Base-by-base conservation (phyloP, 2,888 invertebrate genomes). In the Chrysotoxum bicinctum region DNA sequence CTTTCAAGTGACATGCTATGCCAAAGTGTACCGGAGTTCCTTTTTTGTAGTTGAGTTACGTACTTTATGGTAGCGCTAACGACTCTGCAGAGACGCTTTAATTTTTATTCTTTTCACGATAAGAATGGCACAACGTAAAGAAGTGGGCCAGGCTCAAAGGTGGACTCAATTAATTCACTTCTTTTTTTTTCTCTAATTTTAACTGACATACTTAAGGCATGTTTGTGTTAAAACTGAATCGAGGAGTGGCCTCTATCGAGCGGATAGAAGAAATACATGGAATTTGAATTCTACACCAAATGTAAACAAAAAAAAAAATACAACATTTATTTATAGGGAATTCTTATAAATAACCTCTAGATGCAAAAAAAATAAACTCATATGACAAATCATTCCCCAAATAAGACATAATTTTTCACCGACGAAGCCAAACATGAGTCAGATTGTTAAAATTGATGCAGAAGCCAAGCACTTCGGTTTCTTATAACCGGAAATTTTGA, bases 71-170 rank as follows among this genome's bases (percentile, higher is more conserved):
- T 9, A 32, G 19, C 37, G 54, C 37, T 58, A 60, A 60, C 43
- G 60, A 60, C 60, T 60, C 60, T 60, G 40, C 23, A 40, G 60
- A 60, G 60, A 60, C 40, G 40, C 64, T 64, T 64, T 48, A 45
- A 64, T 64, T 48, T 45, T 8, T 64, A 30, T 26, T 16, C 7
- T 23, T 30, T 21, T 35, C 21, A 35, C 26, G 26, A 23, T 26
- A 8, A 60, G 21, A 60, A 60, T 60, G 40, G 10, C 60, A 60
- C 19, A 58, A 56, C 32, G 43, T 30, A 26, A 26, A 64, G 64
- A 45, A 60, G 40, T 60, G n/a, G 40, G 60, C 16, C 60, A 60
- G 23, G 60, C 40, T 40, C 9, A 19, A 43, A 60, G 60, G 60
- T 32, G 60, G 23, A 40, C 10, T 40, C n/a, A 40, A 40, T 60